Percentiles rank a stretch among this genome's conserved stretches.
These are phyloP conservation scores for Tetropium fuscum DNA, from an alignment of 2,888 invertebrate genomes.

Conservation along the genomic window DNA sequence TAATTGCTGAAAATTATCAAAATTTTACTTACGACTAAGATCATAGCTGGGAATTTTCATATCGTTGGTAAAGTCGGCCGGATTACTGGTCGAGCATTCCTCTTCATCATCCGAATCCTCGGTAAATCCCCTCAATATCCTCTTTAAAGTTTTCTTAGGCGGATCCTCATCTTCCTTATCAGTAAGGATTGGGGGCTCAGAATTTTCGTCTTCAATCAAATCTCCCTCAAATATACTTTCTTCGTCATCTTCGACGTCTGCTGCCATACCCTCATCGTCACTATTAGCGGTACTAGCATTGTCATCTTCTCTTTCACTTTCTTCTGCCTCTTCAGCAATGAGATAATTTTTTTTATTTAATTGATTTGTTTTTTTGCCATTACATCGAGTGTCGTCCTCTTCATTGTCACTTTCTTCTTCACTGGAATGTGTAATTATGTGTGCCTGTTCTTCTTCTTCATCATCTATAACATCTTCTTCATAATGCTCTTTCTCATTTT, in stretches of 20 bases:
- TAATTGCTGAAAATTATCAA: background rate
- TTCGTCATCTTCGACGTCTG: constrained; percentile 38
- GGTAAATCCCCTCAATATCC: constrained; percentile 56
- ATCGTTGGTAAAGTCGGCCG: background rate
- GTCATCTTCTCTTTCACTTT: constrained; percentile 50
- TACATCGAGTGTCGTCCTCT: constrained; percentile 63
- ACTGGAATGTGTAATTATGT: constrained; percentile 56
- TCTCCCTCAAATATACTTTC: constrained; percentile 9
- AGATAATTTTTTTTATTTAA: constrained; percentile 53
- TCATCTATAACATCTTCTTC: constrained; percentile 68
- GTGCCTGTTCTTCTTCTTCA: constrained; percentile 62
- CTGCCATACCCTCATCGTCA: constrained; percentile 46
- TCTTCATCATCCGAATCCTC: constrained; percentile 60
- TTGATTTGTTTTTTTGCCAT: constrained; percentile 55
- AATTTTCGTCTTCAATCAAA: constrained; percentile 25
- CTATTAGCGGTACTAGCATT: constrained; percentile 49
- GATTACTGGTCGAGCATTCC: constrained; percentile 12
- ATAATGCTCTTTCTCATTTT: constrained; percentile 41
- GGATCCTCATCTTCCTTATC: constrained; percentile 32
- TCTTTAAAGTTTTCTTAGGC: constrained; percentile 51
- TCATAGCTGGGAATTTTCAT: constrained; percentile 19
- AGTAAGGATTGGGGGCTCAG: background rate
- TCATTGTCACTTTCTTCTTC: constrained; percentile 66
- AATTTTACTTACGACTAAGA: constrained; percentile 31
- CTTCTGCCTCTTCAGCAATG: constrained; percentile 60